Conservation (phyloP, 2,888 invertebrate species). For the Apotomis turbidana region DNA sequence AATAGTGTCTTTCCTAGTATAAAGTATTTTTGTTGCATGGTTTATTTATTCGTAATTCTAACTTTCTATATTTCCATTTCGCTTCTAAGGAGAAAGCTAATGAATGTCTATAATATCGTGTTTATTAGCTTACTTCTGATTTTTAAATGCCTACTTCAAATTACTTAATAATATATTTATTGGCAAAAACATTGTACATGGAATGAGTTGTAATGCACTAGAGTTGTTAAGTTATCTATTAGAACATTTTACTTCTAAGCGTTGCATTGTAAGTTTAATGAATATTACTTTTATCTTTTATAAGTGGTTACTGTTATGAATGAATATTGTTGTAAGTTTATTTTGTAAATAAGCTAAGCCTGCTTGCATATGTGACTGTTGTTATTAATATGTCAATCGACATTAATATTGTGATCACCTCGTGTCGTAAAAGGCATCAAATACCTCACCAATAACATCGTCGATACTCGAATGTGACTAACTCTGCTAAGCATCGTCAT, state of each 20-base stretch:
- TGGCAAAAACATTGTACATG: slow-evolving; percentile 74
- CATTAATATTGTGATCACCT: slow-evolving; percentile 51
- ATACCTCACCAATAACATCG: slow-evolving; percentile 66
- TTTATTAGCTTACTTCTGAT: neutral
- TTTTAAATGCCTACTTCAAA: slow-evolving; percentile 29
- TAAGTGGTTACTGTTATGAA: slow-evolving; percentile 51
- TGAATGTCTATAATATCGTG: neutral
- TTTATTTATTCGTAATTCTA: neutral
- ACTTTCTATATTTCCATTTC: neutral
- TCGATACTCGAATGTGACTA: slow-evolving; percentile 75
- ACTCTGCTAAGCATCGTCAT: slow-evolving; percentile 76
- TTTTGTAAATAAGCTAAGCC: slow-evolving; percentile 80
- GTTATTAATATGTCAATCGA: slow-evolving; percentile 67
- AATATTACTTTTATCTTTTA: slow-evolving; percentile 38
- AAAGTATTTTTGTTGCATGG: neutral
- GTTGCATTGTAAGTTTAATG: slow-evolving; percentile 55
- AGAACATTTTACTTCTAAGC: slow-evolving; percentile 23
- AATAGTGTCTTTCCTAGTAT: neutral
- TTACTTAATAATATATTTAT: slow-evolving; percentile 68
- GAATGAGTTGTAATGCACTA: slow-evolving; percentile 40
- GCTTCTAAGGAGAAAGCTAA: neutral
- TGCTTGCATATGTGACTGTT: slow-evolving; percentile 82
- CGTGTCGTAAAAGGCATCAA: slow-evolving; percentile 67
- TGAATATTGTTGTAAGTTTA: slow-evolving; percentile 58
- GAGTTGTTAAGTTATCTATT: slow-evolving; percentile 21